Evolutionary conservation across 1,140 invertebrate species (phyloP).

Genomic region (Araneus ventricosus): DNA sequence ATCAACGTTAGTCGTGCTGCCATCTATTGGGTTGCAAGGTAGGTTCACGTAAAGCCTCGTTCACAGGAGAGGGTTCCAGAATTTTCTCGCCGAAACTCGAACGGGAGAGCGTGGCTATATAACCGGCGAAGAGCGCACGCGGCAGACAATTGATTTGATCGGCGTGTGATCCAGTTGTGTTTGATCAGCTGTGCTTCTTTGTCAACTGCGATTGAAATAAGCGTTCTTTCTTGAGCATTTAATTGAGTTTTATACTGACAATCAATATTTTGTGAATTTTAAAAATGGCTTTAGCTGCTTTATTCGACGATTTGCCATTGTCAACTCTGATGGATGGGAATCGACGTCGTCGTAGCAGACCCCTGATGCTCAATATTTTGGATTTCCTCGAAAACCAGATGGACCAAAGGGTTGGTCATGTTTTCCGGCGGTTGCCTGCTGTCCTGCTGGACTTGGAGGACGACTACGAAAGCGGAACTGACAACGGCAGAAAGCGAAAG

Average conservation of each 20-base stretch:
- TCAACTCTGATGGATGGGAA: not conserved
- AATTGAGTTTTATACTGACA: not conserved
- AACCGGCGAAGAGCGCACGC: no score
- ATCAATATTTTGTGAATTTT: not conserved
- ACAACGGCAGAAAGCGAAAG: conserved; percentile 5
- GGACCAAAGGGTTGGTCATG: conserved; percentile 42
- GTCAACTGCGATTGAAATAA: no score
- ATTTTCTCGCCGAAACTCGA: not conserved
- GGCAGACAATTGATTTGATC: not conserved
- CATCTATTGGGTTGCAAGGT: not conserved
- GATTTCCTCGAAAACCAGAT: conserved; percentile 33
- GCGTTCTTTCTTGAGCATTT: no score
- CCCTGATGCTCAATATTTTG: not conserved
- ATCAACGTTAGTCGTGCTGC: no score
- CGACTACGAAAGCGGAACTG: not conserved
- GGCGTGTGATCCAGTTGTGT: not conserved
- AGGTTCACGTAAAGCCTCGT: not conserved
- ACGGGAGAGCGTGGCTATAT: not conserved
- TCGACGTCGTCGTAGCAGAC: not conserved
- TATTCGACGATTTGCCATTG: conserved; percentile 45
- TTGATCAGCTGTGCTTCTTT: not conserved
- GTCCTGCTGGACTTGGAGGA: not conserved
- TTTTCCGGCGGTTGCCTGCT: not conserved
- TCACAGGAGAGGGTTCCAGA: not conserved
- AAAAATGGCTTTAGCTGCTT: not conserved